phyloP scores from a whole-genome alignment of 2,888 invertebrate species.

The Volucella inflata region DNA sequence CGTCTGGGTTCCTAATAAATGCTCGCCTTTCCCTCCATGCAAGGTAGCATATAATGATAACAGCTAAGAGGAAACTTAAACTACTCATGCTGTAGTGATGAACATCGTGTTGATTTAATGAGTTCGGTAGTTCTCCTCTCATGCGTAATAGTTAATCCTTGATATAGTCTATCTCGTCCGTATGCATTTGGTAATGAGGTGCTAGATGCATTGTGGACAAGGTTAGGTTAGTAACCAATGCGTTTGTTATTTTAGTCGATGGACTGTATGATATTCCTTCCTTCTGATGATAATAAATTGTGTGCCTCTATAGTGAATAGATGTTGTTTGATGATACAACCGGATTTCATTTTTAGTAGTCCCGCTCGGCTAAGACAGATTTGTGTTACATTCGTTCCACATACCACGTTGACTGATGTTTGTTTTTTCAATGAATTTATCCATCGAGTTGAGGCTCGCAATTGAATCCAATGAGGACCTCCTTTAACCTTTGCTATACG shows the following conservation, averaged over 20 bases:
- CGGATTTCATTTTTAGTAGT: too few relatives aligned
- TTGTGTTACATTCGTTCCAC: too few relatives aligned
- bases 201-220: too few relatives aligned
- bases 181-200: background rate
- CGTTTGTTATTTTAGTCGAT: background rate
- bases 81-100: constrained; percentile 6
- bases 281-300: too few relatives aligned
- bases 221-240: too few relatives aligned
- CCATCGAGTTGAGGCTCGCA: background rate
- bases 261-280: background rate
- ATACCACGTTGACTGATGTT: background rate
- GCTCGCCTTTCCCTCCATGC: too few relatives aligned
- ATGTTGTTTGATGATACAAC: too few relatives aligned
- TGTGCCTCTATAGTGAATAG: constrained; percentile 8
- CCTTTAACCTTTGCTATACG: constrained; percentile 3
- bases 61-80: background rate
- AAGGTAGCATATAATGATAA: background rate
- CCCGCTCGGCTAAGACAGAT: too few relatives aligned
- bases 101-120: too few relatives aligned
- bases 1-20: too few relatives aligned
- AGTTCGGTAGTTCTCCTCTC: background rate
- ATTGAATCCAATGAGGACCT: constrained; percentile 22
- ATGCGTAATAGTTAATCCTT: background rate
- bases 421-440: background rate
- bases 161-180: background rate